Base-by-base conservation (phyloP, 2,113 vertebrate species). In the Irena cyanogastra region DNA sequence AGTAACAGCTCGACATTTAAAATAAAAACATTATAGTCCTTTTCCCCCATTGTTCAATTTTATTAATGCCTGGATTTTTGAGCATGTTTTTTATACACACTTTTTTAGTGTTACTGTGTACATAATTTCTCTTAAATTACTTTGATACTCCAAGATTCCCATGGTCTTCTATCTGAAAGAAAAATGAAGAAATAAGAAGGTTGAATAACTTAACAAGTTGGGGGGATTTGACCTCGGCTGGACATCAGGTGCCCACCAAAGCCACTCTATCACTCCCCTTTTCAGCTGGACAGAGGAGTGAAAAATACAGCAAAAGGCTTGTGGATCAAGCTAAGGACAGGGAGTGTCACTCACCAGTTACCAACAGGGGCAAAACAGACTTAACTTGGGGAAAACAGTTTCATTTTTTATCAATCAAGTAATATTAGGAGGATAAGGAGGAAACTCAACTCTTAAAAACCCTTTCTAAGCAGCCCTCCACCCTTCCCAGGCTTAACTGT, bases 251-350 rank as follows among this genome's bases (percentile, higher is more conserved):
- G 8, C 39, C 33, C n/a, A 69, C 28, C 47, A 41, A 22, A 75
- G 9, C 11, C n/a, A 30, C 11, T 53, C 39, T 27, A 18, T 45
- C 16, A 11, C 11, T 45, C 24, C n/a, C 3, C 16, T 68, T n/a
- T 52, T 68, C 69, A 60, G 23, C 45, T 60, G 61, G 16, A 53
- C 20, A 53, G 5, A 23, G 39, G 20, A 68, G 17, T 12, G 26
- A 22, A 45, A 89, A 53, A 45, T 45, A 17, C 5, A 47, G 12
- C 7, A 75, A 35, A 68, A 83, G 5, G 9, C 13, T 47, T 0
- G 0, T 21, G 3, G 6, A 23, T 41, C 9, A 13, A 39, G 13
- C 8, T 52, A n/a, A 68, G 9, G n/a, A 68, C 13, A 53, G 30
- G 9, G 7, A 75, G 28, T 22, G 23, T 30, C 45, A 68, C 37